Evolutionary conservation across 2,888 invertebrate species (phyloP), one percentile per base, ranked within the genome.

Genomic region (Cecidostiba fungosa): DNA sequence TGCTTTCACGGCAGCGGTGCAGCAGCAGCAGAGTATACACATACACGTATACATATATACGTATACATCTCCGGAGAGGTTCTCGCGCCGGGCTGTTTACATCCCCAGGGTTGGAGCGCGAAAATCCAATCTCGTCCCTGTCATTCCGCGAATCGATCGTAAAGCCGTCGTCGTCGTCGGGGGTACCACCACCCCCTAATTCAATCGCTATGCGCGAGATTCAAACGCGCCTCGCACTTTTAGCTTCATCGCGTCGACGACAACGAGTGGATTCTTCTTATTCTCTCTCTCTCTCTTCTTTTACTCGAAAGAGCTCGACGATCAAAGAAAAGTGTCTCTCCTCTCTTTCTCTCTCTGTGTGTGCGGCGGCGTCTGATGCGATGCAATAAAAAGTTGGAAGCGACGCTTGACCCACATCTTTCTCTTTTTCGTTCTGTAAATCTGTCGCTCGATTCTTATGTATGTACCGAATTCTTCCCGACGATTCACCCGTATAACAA

Each of bases 121-220:
- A 62, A 78, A 84, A 84, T 79, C 84, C 84, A 84, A 84, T 84
- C 79, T 84, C 78, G 84, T 54, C 84, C 74, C 76, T 79, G 79
- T 74, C 85, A 77, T 81, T 85, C 74, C 73, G 82, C 78, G 78
- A 78, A 74, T 85, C 82, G 85, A 77, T 82, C 82, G 85, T 70
- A 80, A 81, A 73, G 80, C 76, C 84, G 73, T 69, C 54, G 54
- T 6, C 6, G 54, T 59, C 54, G 23, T 10, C 8, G n/a, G 26
- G 66, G 47, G 62, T n/a, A n/a, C n/a, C 26, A 3, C 19, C 6
- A 70, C 23, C 23, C n/a, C 74, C 81, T 82, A 82, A 82, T 82
- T 82, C 81, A 82, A 82, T 82, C 81, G 74, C 62, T 82, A 74
- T 74, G 73, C 77, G 26, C 72, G 74, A 43, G 72, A 81, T 72